Base-by-base conservation (phyloP, 2,797 vertebrate species). In the Distichodus sexfasciatus region DNA sequence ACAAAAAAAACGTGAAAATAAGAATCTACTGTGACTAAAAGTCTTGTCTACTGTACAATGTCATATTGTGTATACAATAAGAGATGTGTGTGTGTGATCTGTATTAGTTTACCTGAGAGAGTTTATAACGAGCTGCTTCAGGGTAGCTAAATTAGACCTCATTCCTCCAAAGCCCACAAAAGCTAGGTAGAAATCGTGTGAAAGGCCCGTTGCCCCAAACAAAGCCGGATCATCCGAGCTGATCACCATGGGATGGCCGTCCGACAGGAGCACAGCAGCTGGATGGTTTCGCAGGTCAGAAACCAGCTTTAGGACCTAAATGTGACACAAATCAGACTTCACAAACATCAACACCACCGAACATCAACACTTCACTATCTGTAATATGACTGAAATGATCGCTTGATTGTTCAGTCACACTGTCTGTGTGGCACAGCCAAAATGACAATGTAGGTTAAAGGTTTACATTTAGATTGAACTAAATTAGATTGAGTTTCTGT, bases 131-230 rank as follows among this genome's bases (percentile, higher is more conserved):
- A 98, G 87, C 78, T 94, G 84, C 82, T 96, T 98, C n/a, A 98
- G 89, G 10, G 92, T 92, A 50, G 89, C 91, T 61, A 96, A 15
- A 58, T 93, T 79, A 0, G 93, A 90, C 0, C 69, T 86, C 66
- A 90, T 79, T 14, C 96, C 95, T 11, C 93, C 94, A 0, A 97
- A 85, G 58, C 93, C 96, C 87, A 96, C 90, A 71, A 97, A 95
- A 1, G 84, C 93, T 81, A 96, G 90, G 0, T 97, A 98, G 84
- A 96, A 96, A 81, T 98, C 94, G 2, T 95, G 91, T 0, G 95
- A 97, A 54, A 96, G 84, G 1, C 92, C 94, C 2, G 87, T 85
- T 17, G 93, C 69, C 0, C 95, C 94, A 4, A 96, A 96, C 46
- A 93, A 23, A 0, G 92, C 83, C 0, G 96, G 95, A 66, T 96